Evolutionary conservation across 2,113 vertebrate species (phyloP), one percentile per base, ranked within the genome.

Genomic region (Coracopsis vasa): DNA sequence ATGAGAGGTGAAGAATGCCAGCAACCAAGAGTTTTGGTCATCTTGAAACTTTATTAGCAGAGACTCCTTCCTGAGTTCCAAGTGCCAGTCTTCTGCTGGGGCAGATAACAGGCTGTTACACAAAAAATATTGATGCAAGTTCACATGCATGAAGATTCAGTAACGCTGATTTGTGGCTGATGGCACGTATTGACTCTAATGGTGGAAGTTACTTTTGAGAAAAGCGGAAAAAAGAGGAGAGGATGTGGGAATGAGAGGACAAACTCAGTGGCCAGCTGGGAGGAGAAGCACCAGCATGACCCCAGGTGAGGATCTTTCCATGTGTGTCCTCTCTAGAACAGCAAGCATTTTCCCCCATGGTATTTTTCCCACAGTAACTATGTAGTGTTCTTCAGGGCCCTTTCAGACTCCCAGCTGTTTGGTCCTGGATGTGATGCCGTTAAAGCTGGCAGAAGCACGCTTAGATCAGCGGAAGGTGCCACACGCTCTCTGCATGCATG

Each of bases 241-340:
- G n/a, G 27, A 77, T 56, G 39, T 31, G 35, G 28, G 16, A 65
- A 39, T 0, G 0, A n/a, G 50, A 54, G 25, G 8, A 13, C 19
- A 24, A 84, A n/a, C 9, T 50, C 25, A 3, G 20, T 3, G 37
- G 11, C 35, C 29, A 45, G 17, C 7, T 56, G 56, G 56, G 50
- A 93, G 50, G 29, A 83, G 31, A 27, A 54, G 44, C 1, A 1
- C 7, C 0, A 1, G 1, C 3, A 7, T 17, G 1, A 50, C 2
- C 4, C 25, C 25, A 28, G 1, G 0, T 1, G 0, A 64, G 47
- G 33, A 8, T 61, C 65, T 25, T 60, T 61, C 42, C 23, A 28
- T 39, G 10, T 18, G 27, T 39, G 56, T 39, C 18, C 54, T 74
- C 47, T 62, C 16, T 16, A 56, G 28, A 15, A 44, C 48, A 39